Evolutionary conservation across 2,888 invertebrate species (phyloP).

Genomic region (Zhuqinia jingwanae): DNA sequence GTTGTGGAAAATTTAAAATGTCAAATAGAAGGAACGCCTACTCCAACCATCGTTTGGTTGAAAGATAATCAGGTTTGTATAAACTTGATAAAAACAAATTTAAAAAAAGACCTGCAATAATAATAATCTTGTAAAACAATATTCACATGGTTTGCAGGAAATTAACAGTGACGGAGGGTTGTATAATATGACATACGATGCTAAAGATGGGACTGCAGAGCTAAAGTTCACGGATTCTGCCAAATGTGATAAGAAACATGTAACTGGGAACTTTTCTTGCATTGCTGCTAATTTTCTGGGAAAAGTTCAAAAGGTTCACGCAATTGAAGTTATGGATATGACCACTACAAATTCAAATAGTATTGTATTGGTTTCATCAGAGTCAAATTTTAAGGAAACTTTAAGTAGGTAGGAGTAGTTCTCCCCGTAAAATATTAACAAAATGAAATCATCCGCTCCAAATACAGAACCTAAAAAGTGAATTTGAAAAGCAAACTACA

Average conservation of each 20-base stretch:
- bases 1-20: constrained; percentile 66
- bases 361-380: too few relatives aligned
- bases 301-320: constrained; percentile 65
- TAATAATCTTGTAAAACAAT: not conserved
- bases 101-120: not conserved
- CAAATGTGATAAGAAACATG: not conserved
- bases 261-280: constrained; percentile 76
- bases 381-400: too few relatives aligned
- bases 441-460: not conserved
- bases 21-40: constrained; percentile 74
- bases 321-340: not conserved
- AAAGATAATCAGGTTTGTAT: constrained; percentile 70
- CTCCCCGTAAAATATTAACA: too few relatives aligned
- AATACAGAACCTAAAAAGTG: not conserved
- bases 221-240: constrained; percentile 52
- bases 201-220: constrained; percentile 55
- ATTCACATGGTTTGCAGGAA: constrained; percentile 7
- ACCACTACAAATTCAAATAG: not conserved
- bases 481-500: not conserved
- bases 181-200: constrained; percentile 63
- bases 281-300: constrained; percentile 78
- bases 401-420: too few relatives aligned
- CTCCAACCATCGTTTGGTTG: constrained; percentile 75
- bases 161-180: constrained; percentile 32
- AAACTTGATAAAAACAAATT: not conserved